Conservation (phyloP, 2,113 vertebrate genomes). For the Corythaixoides concolor region DNA sequence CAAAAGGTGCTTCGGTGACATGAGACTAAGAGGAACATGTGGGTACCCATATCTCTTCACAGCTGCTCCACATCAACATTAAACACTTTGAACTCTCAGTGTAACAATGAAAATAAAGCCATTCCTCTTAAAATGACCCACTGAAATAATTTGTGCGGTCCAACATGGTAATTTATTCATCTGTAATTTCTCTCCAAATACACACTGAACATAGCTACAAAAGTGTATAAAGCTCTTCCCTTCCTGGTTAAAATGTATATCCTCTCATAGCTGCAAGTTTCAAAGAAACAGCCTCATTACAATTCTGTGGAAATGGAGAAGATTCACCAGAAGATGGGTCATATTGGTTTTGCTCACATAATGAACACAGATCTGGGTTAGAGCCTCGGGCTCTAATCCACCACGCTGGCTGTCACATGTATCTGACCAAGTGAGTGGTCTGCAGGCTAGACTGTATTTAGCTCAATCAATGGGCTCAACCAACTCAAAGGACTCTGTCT, state of each 20-base stretch:
- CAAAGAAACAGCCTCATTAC: not conserved
- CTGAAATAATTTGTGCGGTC: not conserved
- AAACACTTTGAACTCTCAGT: not conserved
- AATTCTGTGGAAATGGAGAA: not conserved
- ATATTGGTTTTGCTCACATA: not conserved
- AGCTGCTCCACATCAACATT: not conserved
- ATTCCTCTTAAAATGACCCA: not conserved
- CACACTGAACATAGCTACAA: not conserved
- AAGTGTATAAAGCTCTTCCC: not conserved
- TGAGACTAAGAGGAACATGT: not conserved
- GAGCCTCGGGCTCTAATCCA: not conserved
- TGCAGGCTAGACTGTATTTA: not conserved
- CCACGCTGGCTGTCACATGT: accelerated
- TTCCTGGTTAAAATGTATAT: not conserved
- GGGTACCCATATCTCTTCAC: not conserved
- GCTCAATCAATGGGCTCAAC: not conserved
- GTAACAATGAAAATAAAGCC: not conserved
- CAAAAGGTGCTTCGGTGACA: not conserved
- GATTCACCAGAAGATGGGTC: not conserved
- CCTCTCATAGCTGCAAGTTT: not conserved
- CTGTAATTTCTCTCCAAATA: not conserved
- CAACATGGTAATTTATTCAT: not conserved
- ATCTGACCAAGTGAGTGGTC: not conserved
- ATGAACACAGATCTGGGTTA: not conserved
- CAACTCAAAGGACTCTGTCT: not conserved